Base-by-base conservation (phyloP, 2,797 vertebrate genomes). In the Poeciliopsis infans region DNA sequence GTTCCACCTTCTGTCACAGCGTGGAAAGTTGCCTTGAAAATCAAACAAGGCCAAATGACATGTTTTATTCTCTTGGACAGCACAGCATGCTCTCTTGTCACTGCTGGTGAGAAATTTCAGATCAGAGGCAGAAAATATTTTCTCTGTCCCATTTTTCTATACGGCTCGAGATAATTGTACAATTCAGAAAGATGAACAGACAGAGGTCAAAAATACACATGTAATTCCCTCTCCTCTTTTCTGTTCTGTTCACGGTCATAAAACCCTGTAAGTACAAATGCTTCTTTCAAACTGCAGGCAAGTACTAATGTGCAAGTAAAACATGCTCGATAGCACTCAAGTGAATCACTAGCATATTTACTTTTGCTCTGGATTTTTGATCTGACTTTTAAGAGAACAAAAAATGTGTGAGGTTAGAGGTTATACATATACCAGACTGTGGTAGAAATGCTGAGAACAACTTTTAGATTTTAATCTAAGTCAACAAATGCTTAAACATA, bases 311-410 rank as follows among this genome's bases (percentile, higher is more conserved):
- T 45, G 55, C n/a, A 47, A 28, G 75, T 78, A 88, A 77, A 91
- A 92, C 85, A 88, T 91, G 89, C 83, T 82, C 74, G 72, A 46
- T 66, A 80, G 85, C 72, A 86, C 83, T 78, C 80, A 55, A 25
- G 20, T 25, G 36, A 41, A 83, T 70, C 20, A 80, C 81, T 51
- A 78, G 75, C 83, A 79, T 81, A 41, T 68, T 78, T 33, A 74
- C 23, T 74, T 33, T 47, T 8, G 28, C 76, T 36, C 20, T 45
- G 31, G 51, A 72, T 72, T 61, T 71, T 64, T 31, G 28, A 3
- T 74, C 20, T 28, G 57, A 59, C 66, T 76, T 53, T 31, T 10
- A 18, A 28, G 55, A 74, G 57, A 0, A 33, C 25, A 71, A 72
- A 16, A 36, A 71, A 0, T 33, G 31, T 25, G 39, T 53, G 64